A percentile compares a stretch with the other conserved stretches of the same genome.
These are phyloP conservation scores for Amyelois transitella DNA, from an alignment of 1,140 invertebrate species.

Conservation along the genomic window DNA sequence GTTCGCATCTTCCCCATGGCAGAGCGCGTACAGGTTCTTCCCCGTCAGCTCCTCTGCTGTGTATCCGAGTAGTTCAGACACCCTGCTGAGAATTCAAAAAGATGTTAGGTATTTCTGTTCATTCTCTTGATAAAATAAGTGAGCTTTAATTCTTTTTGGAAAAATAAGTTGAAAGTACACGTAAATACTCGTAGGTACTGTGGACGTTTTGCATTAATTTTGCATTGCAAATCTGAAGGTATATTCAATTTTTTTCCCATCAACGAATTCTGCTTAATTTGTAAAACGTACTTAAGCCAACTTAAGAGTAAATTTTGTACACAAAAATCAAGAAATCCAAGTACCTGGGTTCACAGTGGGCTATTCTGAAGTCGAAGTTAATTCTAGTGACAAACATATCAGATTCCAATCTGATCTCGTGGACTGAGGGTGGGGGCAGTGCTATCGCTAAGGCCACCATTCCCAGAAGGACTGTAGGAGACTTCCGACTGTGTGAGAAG, in stretches of 20 bases:
- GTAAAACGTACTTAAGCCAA: too few species aligned
- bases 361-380: conserved; percentile 96
- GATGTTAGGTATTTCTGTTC: not conserved
- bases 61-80: conserved; percentile 94
- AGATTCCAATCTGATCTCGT: conserved; percentile 95
- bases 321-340: conserved; percentile 5
- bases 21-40: conserved; percentile 93
- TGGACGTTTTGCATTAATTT: too few species aligned
- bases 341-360: conserved; percentile 97
- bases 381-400: conserved; percentile 98
- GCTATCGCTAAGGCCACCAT: conserved; percentile 97
- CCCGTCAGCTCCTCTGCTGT: conserved; percentile 94
- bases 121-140: not conserved
- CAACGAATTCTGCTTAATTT: too few species aligned
- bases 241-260: too few species aligned
- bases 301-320: too few species aligned
- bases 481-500: conserved; percentile 91
- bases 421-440: conserved; percentile 95
- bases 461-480: conserved; percentile 88
- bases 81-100: conserved; percentile 76
- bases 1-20: conserved; percentile 95
- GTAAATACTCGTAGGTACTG: too few species aligned
- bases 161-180: too few species aligned
- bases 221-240: too few species aligned
- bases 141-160: too few species aligned